Conservation (phyloP, 2,888 invertebrate species). For the Willowsia nigromaculata region DNA sequence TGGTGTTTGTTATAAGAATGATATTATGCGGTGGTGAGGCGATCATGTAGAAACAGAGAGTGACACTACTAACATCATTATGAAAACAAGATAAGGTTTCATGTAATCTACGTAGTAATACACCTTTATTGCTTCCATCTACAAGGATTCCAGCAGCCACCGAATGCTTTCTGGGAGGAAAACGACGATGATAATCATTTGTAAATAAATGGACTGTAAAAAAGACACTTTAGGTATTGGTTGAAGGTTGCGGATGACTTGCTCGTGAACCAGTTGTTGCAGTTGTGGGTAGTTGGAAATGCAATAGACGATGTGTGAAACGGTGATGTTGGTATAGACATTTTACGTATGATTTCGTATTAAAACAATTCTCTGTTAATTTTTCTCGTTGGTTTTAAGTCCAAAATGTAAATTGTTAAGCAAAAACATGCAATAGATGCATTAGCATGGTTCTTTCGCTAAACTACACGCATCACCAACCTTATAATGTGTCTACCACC, state of each 20-base stretch:
- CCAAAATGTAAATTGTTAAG: too few relatives aligned
- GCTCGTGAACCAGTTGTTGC: neutral
- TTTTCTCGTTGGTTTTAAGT: too few relatives aligned
- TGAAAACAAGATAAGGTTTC: conserved; percentile 12
- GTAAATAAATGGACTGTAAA: conserved; percentile 35
- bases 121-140: neutral
- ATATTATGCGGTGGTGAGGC: neutral
- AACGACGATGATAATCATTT: neutral
- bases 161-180: neutral
- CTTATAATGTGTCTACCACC: too few relatives aligned
- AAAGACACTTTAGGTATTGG: neutral
- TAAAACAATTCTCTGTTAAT: too few relatives aligned
- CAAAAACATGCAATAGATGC: too few relatives aligned
- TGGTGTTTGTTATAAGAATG: neutral
- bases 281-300: neutral
- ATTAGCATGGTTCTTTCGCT: too few relatives aligned
- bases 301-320: too few relatives aligned
- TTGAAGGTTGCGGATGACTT: neutral
- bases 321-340: too few relatives aligned
- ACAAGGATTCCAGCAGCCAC: neutral
- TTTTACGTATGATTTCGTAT: too few relatives aligned
- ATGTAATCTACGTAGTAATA: neutral
- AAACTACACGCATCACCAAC: too few relatives aligned
- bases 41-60: neutral
- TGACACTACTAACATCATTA: conserved; percentile 20